Conservation (phyloP, 1,140 invertebrate species). For the Pogonomyrmex barbatus region DNA sequence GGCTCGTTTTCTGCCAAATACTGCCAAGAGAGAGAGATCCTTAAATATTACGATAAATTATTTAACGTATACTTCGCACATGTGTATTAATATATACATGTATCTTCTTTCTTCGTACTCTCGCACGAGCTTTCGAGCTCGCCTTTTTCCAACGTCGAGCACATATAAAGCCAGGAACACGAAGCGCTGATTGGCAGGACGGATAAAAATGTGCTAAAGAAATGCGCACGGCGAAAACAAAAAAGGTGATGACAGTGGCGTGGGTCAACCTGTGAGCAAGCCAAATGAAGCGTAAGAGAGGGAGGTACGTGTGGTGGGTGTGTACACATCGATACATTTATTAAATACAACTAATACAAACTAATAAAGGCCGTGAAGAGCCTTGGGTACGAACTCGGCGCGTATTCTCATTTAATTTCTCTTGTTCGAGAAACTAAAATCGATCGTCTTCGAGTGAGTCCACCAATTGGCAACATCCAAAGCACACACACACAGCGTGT, state of each 20-base stretch:
- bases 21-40: not conserved
- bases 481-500: conserved; percentile 58
- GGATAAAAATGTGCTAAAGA: conserved; percentile 45
- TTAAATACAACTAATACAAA: conserved; percentile 53
- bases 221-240: conserved; percentile 15
- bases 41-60: conserved; percentile 7
- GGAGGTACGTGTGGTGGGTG: not conserved
- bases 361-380: not conserved
- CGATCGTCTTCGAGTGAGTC: conserved; percentile 23
- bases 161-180: conserved; percentile 69
- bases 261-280: conserved; percentile 42
- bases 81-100: not conserved
- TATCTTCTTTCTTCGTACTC: conserved; percentile 34
- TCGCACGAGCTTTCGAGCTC: not conserved
- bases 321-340: conserved; percentile 48
- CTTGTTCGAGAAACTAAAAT: conserved; percentile 23
- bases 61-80: not conserved
- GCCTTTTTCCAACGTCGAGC: conserved; percentile 49
- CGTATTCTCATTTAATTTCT: conserved; percentile 11
- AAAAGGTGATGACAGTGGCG: conserved; percentile 12
- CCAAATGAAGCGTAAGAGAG: conserved; percentile 44
- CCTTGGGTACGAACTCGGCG: not conserved
- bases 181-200: conserved; percentile 54
- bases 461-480: conserved; percentile 51
- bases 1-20: not conserved